Conservation (phyloP, 2,113 vertebrate genomes). For the Platycercus adscitus region DNA sequence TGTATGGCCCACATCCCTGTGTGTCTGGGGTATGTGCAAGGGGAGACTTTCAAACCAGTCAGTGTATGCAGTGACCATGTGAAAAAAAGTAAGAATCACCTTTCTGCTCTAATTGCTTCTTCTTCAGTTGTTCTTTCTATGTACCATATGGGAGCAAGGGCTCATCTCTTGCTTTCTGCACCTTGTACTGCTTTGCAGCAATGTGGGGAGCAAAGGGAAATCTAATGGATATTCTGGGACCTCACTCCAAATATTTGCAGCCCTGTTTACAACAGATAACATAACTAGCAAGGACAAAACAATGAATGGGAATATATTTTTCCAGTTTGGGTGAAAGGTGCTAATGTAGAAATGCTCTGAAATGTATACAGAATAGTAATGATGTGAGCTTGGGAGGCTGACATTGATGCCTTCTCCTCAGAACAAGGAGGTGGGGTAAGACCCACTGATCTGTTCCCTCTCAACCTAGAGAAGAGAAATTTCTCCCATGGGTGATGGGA, state of each 20-base stretch:
- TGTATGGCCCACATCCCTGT: not conserved
- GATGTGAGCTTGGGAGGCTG: not conserved
- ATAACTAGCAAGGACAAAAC: not conserved
- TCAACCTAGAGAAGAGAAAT: not conserved
- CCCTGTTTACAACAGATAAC: not conserved
- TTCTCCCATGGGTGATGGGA: not conserved
- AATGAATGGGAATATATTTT: not conserved
- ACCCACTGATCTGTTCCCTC: not conserved
- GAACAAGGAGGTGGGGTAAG: not conserved
- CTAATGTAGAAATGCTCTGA: not conserved
- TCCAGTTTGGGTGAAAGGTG: not conserved
- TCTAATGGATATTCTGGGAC: not conserved
- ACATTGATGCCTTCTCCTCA: not conserved
- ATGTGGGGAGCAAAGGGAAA: not conserved
- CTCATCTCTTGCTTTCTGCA: not conserved
- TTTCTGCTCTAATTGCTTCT: not conserved
- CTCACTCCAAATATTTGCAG: not conserved
- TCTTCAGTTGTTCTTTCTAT: not conserved
- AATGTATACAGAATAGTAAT: not conserved
- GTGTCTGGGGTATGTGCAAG: not conserved
- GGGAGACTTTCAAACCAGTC: not conserved
- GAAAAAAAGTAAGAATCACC: not conserved
- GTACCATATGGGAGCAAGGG: not conserved
- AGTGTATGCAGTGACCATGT: not conserved
- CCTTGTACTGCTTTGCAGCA: not conserved